These are phyloP conservation scores for Drosophila jambulina DNA, from an alignment of 1,140 invertebrate genomes.

Conservation along the genomic window DNA sequence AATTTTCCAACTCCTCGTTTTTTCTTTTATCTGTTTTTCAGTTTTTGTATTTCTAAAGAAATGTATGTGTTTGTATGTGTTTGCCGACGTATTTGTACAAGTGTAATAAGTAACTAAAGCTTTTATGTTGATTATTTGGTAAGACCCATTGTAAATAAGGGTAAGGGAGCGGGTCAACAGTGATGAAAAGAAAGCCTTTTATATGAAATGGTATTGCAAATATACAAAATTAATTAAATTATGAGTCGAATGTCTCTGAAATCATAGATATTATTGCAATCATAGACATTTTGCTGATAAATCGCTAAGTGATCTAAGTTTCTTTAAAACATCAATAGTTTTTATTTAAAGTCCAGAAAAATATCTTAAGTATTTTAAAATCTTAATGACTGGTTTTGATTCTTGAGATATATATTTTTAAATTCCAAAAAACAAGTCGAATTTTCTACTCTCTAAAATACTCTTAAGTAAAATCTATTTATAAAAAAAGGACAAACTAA, in stretches of 20 bases:
- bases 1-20: slow-evolving; percentile 15
- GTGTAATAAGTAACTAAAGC: slow-evolving; percentile 76
- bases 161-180: slow-evolving; percentile 2
- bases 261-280: no score
- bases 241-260: neutral
- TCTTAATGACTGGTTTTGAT: no score
- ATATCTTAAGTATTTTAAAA: neutral
- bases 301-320: neutral
- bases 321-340: neutral
- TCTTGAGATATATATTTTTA: neutral
- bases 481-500: neutral
- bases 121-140: slow-evolving; percentile 83
- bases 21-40: slow-evolving; percentile 11
- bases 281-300: no score
- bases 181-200: neutral
- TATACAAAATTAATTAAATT: neutral
- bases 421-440: neutral
- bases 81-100: slow-evolving; percentile 37
- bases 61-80: neutral
- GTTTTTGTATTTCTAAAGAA: slow-evolving; percentile 34
- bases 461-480: neutral
- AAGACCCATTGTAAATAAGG: slow-evolving; percentile 65
- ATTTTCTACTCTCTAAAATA: neutral
- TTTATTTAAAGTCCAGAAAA: neutral
- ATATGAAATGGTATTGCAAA: neutral